These are phyloP conservation scores for Kryphioiulus occultus DNA, from an alignment of 2,888 invertebrate genomes.

Conservation along the genomic window DNA sequence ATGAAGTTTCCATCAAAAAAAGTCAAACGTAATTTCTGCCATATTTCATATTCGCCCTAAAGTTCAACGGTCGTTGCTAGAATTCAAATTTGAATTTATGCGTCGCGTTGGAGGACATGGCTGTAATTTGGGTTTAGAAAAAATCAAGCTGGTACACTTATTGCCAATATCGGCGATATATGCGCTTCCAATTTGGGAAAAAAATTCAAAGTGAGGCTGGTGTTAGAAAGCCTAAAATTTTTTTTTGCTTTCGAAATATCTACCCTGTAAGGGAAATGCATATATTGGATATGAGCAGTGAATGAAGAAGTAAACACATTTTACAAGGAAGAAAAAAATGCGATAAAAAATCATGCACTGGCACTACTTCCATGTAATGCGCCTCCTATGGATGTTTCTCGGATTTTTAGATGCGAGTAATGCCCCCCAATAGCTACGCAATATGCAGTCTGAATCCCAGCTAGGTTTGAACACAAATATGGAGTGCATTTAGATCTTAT, in stretches of 20 bases:
- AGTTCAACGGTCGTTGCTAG: not conserved
- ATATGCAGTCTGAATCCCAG: constrained; percentile 31
- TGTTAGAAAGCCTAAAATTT: constrained; percentile 8
- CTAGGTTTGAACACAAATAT: constrained; percentile 14
- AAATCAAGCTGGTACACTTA: not conserved
- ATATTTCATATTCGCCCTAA: not conserved
- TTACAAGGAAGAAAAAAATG: constrained; percentile 22
- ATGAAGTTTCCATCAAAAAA: not conserved
- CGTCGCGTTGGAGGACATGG: not conserved
- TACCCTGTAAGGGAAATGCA: constrained; percentile 30
- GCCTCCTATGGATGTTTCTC: not conserved
- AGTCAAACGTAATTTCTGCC: not conserved
- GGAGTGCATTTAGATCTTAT: constrained; percentile 40
- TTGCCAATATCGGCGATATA: constrained; percentile 8
- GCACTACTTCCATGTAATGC: constrained; percentile 40
- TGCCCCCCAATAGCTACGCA: constrained; percentile 10
- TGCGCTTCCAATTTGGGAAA: not conserved
- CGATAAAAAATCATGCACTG: constrained; percentile 34
- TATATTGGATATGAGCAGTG: constrained; percentile 37
- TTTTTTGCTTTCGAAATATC: constrained; percentile 2
- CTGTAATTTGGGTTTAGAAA: not conserved
- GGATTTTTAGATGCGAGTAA: constrained; percentile 32
- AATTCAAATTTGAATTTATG: constrained; percentile 2
- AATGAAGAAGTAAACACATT: constrained; percentile 40
- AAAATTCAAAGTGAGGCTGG: not conserved